Percentiles rank a stretch among this genome's conserved stretches.
Conservation (phyloP, 2,888 invertebrate species). For the Bibio marci region DNA sequence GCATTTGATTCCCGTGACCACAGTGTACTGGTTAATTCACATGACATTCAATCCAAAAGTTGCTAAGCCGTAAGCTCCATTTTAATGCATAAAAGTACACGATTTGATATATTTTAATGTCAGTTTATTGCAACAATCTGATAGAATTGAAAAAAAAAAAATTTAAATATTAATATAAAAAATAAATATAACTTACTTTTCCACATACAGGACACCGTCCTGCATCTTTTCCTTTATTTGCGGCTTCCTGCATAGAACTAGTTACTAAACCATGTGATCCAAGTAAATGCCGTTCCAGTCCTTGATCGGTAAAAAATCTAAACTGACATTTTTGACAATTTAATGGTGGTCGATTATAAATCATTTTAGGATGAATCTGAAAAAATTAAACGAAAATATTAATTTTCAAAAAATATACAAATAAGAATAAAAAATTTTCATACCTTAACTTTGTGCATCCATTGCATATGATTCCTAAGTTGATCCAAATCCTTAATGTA, state of each 20-base stretch:
- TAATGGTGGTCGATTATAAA: slow-evolving; percentile 81
- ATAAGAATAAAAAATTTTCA: background rate
- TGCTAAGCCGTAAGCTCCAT: no score
- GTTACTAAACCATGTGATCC: slow-evolving; percentile 91
- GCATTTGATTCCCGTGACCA: no score
- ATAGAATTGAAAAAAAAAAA: slow-evolving; percentile 1
- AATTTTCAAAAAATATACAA: background rate
- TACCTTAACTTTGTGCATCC: slow-evolving; percentile 87
- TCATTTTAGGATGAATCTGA: slow-evolving; percentile 84
- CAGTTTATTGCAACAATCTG: no score
- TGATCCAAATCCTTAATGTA: slow-evolving; percentile 92
- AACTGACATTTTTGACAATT: slow-evolving; percentile 94
- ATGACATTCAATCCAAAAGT: no score
- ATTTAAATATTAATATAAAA: background rate
- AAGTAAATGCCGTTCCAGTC: slow-evolving; percentile 83
- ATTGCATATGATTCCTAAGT: slow-evolving; percentile 89
- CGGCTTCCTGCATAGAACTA: slow-evolving; percentile 89
- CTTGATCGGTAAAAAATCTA: slow-evolving; percentile 94
- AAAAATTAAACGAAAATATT: background rate
- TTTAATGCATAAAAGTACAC: no score
- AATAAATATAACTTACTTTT: slow-evolving; percentile 41
- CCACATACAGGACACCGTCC: slow-evolving; percentile 91
- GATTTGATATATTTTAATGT: no score
- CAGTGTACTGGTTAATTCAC: no score
- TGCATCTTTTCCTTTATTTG: slow-evolving; percentile 85